A percentile compares a stretch with the other conserved stretches of the same genome.
Evolutionary conservation across 1,140 invertebrate genomes (phyloP).

Genomic region (Microvelia longipes): DNA sequence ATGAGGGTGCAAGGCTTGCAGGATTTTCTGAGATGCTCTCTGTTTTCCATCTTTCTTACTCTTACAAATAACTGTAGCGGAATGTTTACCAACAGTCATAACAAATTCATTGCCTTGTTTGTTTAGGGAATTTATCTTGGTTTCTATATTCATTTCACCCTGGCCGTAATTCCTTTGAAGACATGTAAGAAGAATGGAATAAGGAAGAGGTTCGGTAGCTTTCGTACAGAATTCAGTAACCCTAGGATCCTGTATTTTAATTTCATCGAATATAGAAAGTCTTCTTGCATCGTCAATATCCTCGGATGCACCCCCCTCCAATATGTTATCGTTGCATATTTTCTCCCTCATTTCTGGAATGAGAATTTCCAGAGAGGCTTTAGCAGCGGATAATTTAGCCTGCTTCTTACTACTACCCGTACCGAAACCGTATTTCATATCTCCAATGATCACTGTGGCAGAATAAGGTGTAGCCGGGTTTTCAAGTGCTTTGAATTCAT

Average conservation of each 20-base stretch:
- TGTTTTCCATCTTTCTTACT: conserved; percentile 98
- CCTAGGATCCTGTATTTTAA: conserved; percentile 80
- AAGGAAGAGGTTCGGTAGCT: conserved; percentile 86
- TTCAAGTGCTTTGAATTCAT: conserved; percentile 84
- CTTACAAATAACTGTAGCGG: conserved; percentile 71
- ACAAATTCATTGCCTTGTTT: conserved; percentile 88
- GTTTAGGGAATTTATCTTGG: conserved; percentile 73
- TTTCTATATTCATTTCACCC: conserved; percentile 73
- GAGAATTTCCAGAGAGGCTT: conserved; percentile 75
- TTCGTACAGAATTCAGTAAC: conserved; percentile 86
- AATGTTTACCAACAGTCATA: conserved; percentile 87
- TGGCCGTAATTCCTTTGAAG: conserved; percentile 81
- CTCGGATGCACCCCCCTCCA: neutral
- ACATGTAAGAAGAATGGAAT: conserved; percentile 82
- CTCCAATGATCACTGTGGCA: conserved; percentile 80
- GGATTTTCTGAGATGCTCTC: conserved; percentile 82
- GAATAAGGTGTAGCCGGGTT: conserved; percentile 86
- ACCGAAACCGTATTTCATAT: conserved; percentile 81
- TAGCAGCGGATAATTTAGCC: conserved; percentile 83
- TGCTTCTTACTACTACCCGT: conserved; percentile 88
- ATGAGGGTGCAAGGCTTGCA: conserved; percentile 81
- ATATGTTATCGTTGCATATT: conserved; percentile 17
- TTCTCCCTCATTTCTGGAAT: conserved; percentile 79
- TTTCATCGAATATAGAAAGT: conserved; percentile 76
- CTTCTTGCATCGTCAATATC: conserved; percentile 8